phyloP scores from a whole-genome alignment of 2,888 invertebrate species.

The Ophonus ardosiacus region DNA sequence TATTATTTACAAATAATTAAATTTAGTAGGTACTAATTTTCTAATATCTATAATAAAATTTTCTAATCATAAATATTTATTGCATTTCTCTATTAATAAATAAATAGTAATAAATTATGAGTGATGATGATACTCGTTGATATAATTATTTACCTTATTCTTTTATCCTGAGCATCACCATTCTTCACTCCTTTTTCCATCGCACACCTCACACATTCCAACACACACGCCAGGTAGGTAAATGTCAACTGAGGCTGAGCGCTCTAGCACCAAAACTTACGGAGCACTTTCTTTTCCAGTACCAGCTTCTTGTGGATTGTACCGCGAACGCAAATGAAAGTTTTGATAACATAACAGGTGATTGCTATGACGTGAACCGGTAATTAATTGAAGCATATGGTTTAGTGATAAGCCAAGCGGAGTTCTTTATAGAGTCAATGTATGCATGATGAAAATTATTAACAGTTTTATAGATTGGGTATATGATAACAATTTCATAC shows the following conservation, averaged over 20 bases:
- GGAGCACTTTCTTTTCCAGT: slow-evolving; percentile 37
- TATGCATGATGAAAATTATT: neutral
- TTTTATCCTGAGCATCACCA: neutral
- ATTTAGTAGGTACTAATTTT: too few relatives aligned
- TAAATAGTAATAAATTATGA: too few relatives aligned
- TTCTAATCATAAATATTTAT: too few relatives aligned
- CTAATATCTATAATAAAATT: too few relatives aligned
- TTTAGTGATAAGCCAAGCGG: neutral
- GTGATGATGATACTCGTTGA: neutral
- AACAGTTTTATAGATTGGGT: neutral
- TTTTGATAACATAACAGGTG: slow-evolving; percentile 33
- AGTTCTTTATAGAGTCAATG: neutral
- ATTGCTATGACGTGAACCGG: neutral
- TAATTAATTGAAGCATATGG: slow-evolving; percentile 25
- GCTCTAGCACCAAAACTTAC: neutral
- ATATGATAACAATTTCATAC: too few relatives aligned
- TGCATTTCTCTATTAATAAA: too few relatives aligned
- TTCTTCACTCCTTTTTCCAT: slow-evolving; percentile 30
- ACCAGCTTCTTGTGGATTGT: neutral
- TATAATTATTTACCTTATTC: neutral
- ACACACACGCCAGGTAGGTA: slow-evolving; percentile 34
- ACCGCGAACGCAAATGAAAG: slow-evolving; percentile 3
- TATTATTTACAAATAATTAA: too few relatives aligned
- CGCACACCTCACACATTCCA: neutral
- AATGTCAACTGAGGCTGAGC: slow-evolving; percentile 23